Evolutionary conservation across 2,113 vertebrate genomes (phyloP), one percentile per base, ranked within the genome.

Genomic region (Miniopterus natalensis): DNA sequence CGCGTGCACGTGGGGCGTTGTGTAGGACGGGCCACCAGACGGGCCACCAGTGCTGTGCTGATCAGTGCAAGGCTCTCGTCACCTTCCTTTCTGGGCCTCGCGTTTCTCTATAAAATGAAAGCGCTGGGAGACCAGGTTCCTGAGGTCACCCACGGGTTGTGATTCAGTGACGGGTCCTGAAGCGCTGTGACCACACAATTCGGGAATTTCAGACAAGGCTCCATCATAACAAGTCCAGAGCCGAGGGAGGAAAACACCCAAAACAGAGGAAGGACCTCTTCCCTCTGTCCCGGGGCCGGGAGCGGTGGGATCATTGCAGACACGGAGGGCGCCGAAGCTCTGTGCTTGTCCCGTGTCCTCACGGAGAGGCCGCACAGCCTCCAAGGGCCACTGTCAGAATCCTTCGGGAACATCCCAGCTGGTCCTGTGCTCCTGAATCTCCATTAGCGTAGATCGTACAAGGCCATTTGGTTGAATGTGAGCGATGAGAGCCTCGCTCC

Each of bases 1-100:
- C 6, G 0, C 0, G 10, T 23, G n/a, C 23, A 4, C 1, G 1
- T 1, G 6, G 51, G 27, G 8, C 13, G 13, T 0, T 6, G 11
- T 9, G 14, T 13, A 21, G 14, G 17, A 71, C 0, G 11, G 55
- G 15, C 9, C 31, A 6, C 53, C 8, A 2, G 4, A 70, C 1
- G 10, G 53, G 29, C 14, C 31, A 8, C 49, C 8, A 1, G 5
- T 5, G 17, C 66, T 42, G 5, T 31, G 2, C 23, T 8, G 9
- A 66, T 29, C 31, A 1, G 25, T 4, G 2, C 1, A 8, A 14
- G 3, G 1, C 1, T 53, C 75, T 85, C 13, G 3, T 36, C 49
- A 45, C 29, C 29, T 8, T 8, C 11, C 45, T 23, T 17, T 7
- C 47, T 85, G n/a, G 27, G 3, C 71, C 42, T 73, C 14, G 0